Percentiles rank a stretch among this genome's conserved stretches.
Conservation (phyloP, 2,797 vertebrate genomes). For the Coregonus sp. region DNA sequence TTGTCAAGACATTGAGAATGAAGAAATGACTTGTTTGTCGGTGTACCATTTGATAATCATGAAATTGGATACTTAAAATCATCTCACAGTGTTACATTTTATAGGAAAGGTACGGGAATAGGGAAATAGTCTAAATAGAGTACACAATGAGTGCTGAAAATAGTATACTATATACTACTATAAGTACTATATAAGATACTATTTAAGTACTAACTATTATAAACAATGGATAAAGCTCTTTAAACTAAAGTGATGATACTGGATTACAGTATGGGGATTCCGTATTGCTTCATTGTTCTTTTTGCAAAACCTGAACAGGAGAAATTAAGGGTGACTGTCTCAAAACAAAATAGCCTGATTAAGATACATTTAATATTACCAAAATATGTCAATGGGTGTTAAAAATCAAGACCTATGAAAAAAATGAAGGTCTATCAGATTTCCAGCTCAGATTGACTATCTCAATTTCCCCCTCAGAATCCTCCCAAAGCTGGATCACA, state of each 20-base stretch:
- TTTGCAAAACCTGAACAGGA: slow-evolving; percentile 3
- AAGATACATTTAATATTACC: slow-evolving; percentile 19
- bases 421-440: slow-evolving; percentile 18
- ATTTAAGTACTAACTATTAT: not conserved
- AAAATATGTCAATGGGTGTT: slow-evolving; percentile 3
- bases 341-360: slow-evolving; percentile 11
- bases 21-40: not conserved
- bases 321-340: slow-evolving; percentile 14
- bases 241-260: not conserved
- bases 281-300: not conserved
- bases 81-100: not conserved
- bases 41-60: not conserved
- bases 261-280: not conserved
- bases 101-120: not conserved
- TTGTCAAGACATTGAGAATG: slow-evolving; percentile 1
- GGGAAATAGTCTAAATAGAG: not conserved
- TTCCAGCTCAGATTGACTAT: slow-evolving; percentile 28
- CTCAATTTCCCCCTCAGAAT: slow-evolving; percentile 40
- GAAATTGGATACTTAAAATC: not conserved
- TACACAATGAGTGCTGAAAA: not conserved
- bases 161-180: not conserved
- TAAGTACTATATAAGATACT: not conserved
- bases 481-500: slow-evolving; percentile 25
- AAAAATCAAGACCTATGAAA: slow-evolving; percentile 27
- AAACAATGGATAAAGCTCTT: not conserved